Conservation (phyloP, 2,113 vertebrate genomes). For the Riparia riparia region DNA sequence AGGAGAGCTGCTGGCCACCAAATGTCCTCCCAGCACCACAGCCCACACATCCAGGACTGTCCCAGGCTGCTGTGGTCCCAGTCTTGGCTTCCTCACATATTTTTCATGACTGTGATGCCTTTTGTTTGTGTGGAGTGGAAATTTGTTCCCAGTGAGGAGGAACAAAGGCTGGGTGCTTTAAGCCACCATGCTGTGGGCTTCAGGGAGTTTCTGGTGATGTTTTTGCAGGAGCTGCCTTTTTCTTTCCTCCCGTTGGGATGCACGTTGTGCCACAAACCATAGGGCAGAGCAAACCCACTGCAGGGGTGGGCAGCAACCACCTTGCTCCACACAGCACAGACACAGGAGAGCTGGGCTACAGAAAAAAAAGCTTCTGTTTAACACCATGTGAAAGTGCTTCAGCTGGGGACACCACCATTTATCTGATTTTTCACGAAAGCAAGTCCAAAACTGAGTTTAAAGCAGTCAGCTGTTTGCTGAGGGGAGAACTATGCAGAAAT, state of each 20-base stretch:
- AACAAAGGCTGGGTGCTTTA: neutral
- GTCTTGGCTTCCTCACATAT: neutral
- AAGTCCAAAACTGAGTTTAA: neutral
- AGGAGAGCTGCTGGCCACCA: neutral
- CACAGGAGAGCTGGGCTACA: neutral
- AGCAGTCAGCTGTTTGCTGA: neutral
- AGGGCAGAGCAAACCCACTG: neutral
- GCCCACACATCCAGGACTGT: neutral
- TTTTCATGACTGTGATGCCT: neutral
- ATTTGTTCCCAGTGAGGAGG: neutral
- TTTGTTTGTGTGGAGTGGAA: neutral
- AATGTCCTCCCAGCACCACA: neutral
- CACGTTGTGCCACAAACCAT: neutral
- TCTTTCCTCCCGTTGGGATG: rapidly evolving
- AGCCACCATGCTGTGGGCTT: neutral
- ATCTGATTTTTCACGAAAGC: neutral
- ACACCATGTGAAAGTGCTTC: neutral
- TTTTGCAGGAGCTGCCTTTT: neutral
- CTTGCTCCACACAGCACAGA: neutral
- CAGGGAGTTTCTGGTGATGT: neutral
- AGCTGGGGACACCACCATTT: neutral
- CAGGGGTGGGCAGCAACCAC: neutral
- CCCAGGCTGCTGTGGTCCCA: neutral
- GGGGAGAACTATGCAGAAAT: neutral
- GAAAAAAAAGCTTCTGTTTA: neutral